These are phyloP conservation scores for Drosophila parthenogenetica DNA, from an alignment of 2,888 invertebrate species.

Conservation along the genomic window DNA sequence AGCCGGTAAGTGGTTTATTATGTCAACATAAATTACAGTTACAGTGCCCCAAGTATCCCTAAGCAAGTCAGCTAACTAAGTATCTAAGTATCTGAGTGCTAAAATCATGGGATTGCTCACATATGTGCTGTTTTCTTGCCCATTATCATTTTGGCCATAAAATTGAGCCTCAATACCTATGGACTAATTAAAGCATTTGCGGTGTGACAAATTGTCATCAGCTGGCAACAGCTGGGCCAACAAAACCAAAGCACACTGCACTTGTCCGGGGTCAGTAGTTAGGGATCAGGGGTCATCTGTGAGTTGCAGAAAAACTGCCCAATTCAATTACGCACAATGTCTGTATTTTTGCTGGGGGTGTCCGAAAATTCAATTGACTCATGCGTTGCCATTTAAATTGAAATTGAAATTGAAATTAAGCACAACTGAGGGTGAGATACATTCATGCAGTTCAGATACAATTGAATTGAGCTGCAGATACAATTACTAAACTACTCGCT, in stretches of 20 bases:
- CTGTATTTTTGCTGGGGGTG: slow-evolving; percentile 31
- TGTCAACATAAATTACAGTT: slow-evolving; percentile 80
- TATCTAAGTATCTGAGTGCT: slow-evolving; percentile 25
- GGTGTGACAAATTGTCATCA: slow-evolving; percentile 74
- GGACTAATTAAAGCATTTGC: slow-evolving; percentile 56
- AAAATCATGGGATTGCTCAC: slow-evolving; percentile 40
- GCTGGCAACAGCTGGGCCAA: slow-evolving; percentile 61
- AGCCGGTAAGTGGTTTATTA: slow-evolving; percentile 84
- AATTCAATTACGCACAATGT: slow-evolving; percentile 62
- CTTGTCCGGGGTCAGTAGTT: slow-evolving; percentile 71
- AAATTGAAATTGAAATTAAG: slow-evolving; percentile 47
- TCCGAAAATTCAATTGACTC: slow-evolving; percentile 71
- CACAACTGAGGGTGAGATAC: slow-evolving; percentile 18
- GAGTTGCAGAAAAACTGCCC: slow-evolving; percentile 19
- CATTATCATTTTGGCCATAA: slow-evolving; percentile 67
- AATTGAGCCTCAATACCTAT: slow-evolving; percentile 47
- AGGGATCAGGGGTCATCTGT: slow-evolving; percentile 53
- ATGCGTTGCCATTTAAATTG: slow-evolving; percentile 61
- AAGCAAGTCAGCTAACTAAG: slow-evolving; percentile 10
- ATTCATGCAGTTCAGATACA: slow-evolving; percentile 10
- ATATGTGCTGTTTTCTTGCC: slow-evolving; percentile 47
- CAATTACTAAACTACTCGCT: slow-evolving; percentile 26
- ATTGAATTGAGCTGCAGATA: slow-evolving; percentile 6
- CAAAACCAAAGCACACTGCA: slow-evolving; percentile 8
- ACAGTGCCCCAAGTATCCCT: slow-evolving; percentile 29